Evolutionary conservation across 1,140 invertebrate genomes (phyloP).

Genomic region (Ceratina japonica): DNA sequence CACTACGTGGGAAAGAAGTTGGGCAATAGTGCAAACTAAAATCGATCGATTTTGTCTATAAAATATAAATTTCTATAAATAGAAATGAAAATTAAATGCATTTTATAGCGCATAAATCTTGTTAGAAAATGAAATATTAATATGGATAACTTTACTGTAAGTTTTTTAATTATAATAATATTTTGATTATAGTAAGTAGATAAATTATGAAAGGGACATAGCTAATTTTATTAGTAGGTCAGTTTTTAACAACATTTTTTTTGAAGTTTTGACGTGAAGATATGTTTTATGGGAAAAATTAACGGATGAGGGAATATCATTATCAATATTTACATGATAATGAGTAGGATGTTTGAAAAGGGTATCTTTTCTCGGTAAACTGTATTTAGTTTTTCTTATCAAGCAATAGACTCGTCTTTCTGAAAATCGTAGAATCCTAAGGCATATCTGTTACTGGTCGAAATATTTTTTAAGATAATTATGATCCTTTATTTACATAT

Average conservation of each 20-base stretch:
- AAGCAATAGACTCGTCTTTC: background rate
- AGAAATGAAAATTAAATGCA: background rate
- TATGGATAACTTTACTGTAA: too few species aligned
- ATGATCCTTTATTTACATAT: background rate
- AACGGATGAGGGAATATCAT: background rate
- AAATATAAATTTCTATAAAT: background rate
- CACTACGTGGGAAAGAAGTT: background rate
- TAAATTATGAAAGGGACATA: too few species aligned
- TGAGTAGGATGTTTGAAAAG: slow-evolving; percentile 7
- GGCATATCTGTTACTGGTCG: background rate
- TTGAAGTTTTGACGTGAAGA: too few species aligned
- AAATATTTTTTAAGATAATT: background rate
- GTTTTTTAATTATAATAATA: too few species aligned
- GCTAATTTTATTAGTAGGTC: too few species aligned
- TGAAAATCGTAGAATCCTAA: background rate
- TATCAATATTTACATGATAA: slow-evolving; percentile 21
- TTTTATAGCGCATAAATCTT: background rate
- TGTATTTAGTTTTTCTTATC: background rate
- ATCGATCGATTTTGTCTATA: background rate
- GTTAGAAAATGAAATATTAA: background rate
- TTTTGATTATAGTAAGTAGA: too few species aligned
- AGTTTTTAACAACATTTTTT: too few species aligned
- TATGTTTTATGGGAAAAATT: too few species aligned
- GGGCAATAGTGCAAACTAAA: too few species aligned
- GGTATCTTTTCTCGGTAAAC: slow-evolving; percentile 7